phyloP scores from a whole-genome alignment of 2,888 invertebrate species.

The Torymus texanus region DNA sequence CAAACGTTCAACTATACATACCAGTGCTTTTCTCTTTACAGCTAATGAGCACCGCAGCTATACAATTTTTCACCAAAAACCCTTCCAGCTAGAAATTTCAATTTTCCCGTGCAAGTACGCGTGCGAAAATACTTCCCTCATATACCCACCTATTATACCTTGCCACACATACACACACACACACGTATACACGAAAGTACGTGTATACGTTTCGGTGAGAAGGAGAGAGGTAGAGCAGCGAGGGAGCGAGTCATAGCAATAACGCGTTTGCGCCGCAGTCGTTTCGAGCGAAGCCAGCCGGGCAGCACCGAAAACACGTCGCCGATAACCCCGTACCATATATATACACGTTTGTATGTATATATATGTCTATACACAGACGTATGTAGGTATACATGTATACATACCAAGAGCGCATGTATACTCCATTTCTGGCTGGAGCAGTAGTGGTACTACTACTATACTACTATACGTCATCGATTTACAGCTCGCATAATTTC shows the following conservation, averaged over 20 bases:
- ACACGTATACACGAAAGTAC: background rate
- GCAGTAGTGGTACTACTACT: too few species aligned
- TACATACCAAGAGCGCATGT: background rate
- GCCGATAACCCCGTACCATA: constrained; percentile 42
- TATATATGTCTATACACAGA: background rate
- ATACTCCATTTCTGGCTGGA: constrained; percentile 5
- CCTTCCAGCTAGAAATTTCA: constrained; percentile 37
- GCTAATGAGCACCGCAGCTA: constrained; percentile 44
- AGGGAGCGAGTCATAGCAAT: constrained; percentile 3
- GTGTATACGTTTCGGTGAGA: background rate
- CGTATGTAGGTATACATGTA: background rate
- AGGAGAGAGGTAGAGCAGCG: background rate
- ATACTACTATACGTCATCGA: constrained; percentile 47
- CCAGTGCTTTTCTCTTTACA: constrained; percentile 30
- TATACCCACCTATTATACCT: too few species aligned
- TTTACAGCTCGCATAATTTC: constrained; percentile 55
- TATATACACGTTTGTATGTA: background rate
- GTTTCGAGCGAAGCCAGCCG: background rate
- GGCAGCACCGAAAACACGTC: constrained; percentile 28
- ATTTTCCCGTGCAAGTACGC: constrained; percentile 10
- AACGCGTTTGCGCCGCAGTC: constrained; percentile 22
- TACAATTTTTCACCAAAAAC: constrained; percentile 14
- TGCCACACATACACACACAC: too few species aligned
- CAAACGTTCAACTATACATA: background rate
- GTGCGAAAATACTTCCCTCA: background rate